These are phyloP conservation scores for Lytechinus pictus DNA, from an alignment of 35 echinoderm and acorn worm species.

Conservation along the genomic window DNA sequence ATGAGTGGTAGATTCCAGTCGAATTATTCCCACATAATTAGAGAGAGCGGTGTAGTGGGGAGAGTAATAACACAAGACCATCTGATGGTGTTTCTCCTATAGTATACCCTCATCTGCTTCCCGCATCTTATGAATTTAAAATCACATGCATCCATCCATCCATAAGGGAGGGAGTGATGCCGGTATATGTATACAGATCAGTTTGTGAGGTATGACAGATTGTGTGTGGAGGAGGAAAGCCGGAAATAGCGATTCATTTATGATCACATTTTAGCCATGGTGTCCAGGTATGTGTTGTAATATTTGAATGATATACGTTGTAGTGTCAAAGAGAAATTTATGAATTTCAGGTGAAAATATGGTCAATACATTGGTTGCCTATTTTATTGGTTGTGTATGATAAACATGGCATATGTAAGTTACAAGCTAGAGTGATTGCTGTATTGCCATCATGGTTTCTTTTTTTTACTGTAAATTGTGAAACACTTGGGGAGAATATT, in stretches of 20 bases:
- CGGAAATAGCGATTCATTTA: not conserved
- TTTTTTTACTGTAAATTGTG: no score
- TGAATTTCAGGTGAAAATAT: not conserved
- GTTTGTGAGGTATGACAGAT: not conserved
- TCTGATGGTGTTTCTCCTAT: not conserved
- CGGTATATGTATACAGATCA: not conserved
- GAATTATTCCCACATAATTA: conserved; percentile 38
- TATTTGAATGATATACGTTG: not conserved
- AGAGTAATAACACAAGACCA: not conserved
- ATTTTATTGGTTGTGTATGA: not conserved
- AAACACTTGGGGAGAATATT: no score
- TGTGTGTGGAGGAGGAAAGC: not conserved
- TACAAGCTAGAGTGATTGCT: no score
- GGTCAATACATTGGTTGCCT: not conserved
- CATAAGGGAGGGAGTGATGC: not conserved
- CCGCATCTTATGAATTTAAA: not conserved
- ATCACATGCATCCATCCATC: not conserved
- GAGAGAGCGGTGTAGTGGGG: not conserved
- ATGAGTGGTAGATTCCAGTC: not conserved
- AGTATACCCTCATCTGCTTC: not conserved
- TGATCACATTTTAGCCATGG: conserved; percentile 24
- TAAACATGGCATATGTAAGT: not conserved
- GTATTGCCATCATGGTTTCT: no score
- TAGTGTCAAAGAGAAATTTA: not conserved
- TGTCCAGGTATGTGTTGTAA: conserved; percentile 17